Base-by-base conservation (phyloP, 2,888 invertebrate species). In the Pseudococcus jackbeardsleyi region DNA sequence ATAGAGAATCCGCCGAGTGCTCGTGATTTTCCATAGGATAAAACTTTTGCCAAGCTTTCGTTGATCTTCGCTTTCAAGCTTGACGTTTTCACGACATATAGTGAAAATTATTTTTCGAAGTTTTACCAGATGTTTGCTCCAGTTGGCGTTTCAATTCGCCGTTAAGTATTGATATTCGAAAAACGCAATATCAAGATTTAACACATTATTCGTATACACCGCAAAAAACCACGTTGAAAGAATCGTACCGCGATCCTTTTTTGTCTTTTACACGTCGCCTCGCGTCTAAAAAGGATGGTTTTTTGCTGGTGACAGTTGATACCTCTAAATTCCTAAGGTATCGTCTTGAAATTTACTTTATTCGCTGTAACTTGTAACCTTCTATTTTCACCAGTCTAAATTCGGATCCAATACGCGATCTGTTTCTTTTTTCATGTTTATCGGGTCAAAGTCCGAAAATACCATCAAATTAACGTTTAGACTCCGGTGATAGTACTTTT, bases 51-150 rank as follows among this genome's bases (percentile, higher is more conserved):
- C 33, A 26, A 72, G 26, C 33, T 72, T 15, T 11, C 22, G 72
- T 17, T 72, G 72, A 72, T 72, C 72, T 72, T 72, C 15, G 72
- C 33, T 72, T 59, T 8, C 7, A 17, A 33, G 72, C 33, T 72
- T 72, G 72, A 72, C 72, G 72, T 72, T 72, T 72, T 72, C 17
- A 33, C 72, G 33, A 72, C 72, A 72, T 12, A 33, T 33, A 72
- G 17, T 72, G 33, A 17, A 33, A 72, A 72, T 72, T 72, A 72
- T 72, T 72, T 72, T 33, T 12, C 72, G 6, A 72, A 72, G 33
- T 72, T 72, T 72, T 72, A 17, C 72, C 72, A 72, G 72, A 72
- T 72, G 72, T 72, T 72, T 72, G 33, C 33, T 72, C 72, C 72
- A 72, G 72, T 72, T 72, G 26, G 72, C 33, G 72, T 72, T 72